These are phyloP conservation scores for Henricia sp. DNA, from an alignment of 53 echinoderm and acorn worm genomes.

Conservation along the genomic window DNA sequence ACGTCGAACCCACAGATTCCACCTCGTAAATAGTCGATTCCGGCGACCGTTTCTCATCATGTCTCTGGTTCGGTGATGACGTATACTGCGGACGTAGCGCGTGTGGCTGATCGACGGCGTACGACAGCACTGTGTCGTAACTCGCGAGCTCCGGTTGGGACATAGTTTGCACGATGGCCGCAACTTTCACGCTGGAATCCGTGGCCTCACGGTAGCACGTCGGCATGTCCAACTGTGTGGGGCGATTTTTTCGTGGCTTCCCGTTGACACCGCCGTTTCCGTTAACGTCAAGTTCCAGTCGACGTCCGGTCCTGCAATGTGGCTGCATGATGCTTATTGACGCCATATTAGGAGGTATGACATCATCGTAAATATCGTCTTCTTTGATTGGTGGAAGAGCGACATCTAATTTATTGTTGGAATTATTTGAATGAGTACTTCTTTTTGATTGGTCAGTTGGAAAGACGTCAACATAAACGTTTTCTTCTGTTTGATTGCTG, in stretches of 20 bases:
- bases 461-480: slow-evolving; percentile 10
- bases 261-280: not conserved
- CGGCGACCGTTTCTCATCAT: not conserved
- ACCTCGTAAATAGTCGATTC: slow-evolving; percentile 56
- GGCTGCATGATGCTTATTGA: not conserved
- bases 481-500: not conserved
- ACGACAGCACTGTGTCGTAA: slow-evolving; percentile 1
- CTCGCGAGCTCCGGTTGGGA: not conserved
- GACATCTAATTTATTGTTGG: slow-evolving; percentile 1
- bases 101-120: not conserved
- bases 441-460: not conserved
- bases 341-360: slow-evolving; percentile 21
- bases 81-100: not conserved
- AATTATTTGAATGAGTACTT: slow-evolving; percentile 19
- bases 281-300: not conserved
- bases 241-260: slow-evolving; percentile 25
- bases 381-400: not conserved
- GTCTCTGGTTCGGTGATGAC: slow-evolving; percentile 8
- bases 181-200: slow-evolving; percentile 16
- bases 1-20: not conserved
- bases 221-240: slow-evolving; percentile 48
- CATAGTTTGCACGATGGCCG: slow-evolving; percentile 24
- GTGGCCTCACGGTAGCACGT: not conserved
- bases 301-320: not conserved
- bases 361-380: slow-evolving; percentile 33